phyloP scores from a whole-genome alignment of 2,888 invertebrate genomes.

The Macrosoma leucophasiata region DNA sequence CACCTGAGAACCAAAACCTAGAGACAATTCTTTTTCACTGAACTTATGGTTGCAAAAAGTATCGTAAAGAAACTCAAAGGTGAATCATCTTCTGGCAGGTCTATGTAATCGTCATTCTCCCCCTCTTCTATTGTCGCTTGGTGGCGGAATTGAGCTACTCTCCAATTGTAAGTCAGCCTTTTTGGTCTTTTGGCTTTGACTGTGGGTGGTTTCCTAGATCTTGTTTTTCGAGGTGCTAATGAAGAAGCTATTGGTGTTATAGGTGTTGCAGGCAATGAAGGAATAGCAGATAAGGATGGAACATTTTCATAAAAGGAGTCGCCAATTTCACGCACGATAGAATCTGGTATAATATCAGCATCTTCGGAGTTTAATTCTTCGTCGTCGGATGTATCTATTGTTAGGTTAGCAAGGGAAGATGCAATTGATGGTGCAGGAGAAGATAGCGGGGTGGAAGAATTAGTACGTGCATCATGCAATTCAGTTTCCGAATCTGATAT shows the following conservation, averaged over 20 bases:
- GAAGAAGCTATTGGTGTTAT: constrained; percentile 12
- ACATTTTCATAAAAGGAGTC: constrained; percentile 19
- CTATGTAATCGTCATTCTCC: constrained; percentile 16
- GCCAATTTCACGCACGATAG: constrained; percentile 14
- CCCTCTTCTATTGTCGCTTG: constrained; percentile 18
- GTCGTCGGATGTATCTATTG: constrained; percentile 5
- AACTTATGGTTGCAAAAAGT: too few species aligned
- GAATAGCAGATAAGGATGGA: constrained; percentile 17
- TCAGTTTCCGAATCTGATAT: constrained; percentile 2
- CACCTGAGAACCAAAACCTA: too few species aligned
- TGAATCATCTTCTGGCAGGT: constrained; percentile 16
- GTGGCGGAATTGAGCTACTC: constrained; percentile 14
- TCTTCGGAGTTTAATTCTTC: constrained; percentile 14
- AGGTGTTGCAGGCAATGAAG: constrained; percentile 12
- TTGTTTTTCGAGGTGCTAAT: constrained; percentile 13
- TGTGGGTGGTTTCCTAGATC: constrained; percentile 15
- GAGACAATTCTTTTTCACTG: too few species aligned
- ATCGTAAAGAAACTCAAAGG: constrained; percentile 8
- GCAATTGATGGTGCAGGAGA: constrained; percentile 2
- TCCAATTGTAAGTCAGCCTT: constrained; percentile 12
- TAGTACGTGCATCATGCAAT: constrained; percentile 2
- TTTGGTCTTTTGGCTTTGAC: constrained; percentile 9
- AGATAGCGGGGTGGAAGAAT: constrained; percentile 1
- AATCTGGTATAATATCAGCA: constrained; percentile 16
- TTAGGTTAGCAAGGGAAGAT: constrained; percentile 1